Evolutionary conservation across 2,888 invertebrate genomes (phyloP).

Genomic region (Nephrotoma guestfalica): DNA sequence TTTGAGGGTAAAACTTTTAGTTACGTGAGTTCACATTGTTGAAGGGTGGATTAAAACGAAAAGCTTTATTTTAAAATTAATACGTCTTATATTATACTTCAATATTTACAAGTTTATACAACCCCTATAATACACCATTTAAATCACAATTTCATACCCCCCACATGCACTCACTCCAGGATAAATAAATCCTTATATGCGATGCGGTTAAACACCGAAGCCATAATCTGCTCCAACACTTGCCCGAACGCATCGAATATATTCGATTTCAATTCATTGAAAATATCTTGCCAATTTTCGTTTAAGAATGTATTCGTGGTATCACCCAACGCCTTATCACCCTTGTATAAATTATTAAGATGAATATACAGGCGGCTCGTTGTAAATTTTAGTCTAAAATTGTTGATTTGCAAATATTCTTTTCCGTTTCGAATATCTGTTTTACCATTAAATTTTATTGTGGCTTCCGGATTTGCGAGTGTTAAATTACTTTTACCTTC

Average conservation of each 20-base stretch:
- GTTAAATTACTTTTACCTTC: constrained; percentile 11
- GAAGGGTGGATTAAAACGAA: no score
- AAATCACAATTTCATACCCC: background rate
- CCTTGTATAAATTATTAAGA: constrained; percentile 9
- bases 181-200: constrained; percentile 18
- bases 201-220: constrained; percentile 20
- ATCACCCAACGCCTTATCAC: constrained; percentile 7
- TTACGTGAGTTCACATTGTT: no score
- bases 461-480: background rate
- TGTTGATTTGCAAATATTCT: constrained; percentile 3
- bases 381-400: background rate
- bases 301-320: constrained; percentile 6
- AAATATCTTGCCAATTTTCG: constrained; percentile 5
- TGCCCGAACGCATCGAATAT: background rate
- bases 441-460: background rate
- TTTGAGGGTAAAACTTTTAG: no score
- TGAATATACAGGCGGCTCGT: background rate
- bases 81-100: no score
- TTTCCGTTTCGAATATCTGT: background rate
- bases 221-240: constrained; percentile 18
- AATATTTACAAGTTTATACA: no score
- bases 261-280: background rate
- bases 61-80: no score
- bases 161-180: background rate
- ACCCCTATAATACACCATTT: background rate